phyloP scores from a whole-genome alignment of 2,797 vertebrate genomes.

The Neosalanx taihuensis region DNA sequence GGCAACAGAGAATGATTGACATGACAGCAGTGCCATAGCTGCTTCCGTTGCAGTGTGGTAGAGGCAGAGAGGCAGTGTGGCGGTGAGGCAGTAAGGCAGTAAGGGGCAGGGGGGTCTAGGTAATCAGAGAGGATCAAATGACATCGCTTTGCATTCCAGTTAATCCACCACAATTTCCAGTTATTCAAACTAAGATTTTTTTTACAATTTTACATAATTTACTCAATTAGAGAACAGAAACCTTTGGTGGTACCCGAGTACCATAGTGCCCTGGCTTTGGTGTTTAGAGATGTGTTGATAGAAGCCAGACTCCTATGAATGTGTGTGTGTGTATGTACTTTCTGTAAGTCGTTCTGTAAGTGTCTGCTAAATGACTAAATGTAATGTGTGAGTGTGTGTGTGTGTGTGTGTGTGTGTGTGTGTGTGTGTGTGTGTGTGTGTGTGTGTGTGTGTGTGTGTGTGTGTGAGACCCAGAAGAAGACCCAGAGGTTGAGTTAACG shows the following conservation, averaged over 20 bases:
- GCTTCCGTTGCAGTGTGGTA: constrained; percentile 6
- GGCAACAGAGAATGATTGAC: constrained; percentile 49
- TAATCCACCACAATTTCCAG: constrained; percentile 17
- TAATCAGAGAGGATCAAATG: constrained; percentile 38
- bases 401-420: too few relatives aligned
- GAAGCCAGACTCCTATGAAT: constrained; percentile 8
- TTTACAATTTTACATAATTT: too few relatives aligned
- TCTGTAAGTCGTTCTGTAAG: constrained; percentile 42
- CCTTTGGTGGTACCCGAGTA: constrained; percentile 5
- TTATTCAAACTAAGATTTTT: constrained; percentile 2
- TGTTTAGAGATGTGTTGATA: not conserved
- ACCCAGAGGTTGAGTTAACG: constrained; percentile 24
- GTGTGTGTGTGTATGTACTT: constrained; percentile 42
- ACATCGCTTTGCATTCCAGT: not conserved
- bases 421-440: too few relatives aligned
- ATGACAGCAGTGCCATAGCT: constrained; percentile 34
- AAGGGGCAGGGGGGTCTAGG: constrained; percentile 21
- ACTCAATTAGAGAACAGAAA: too few relatives aligned
- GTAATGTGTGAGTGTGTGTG: too few relatives aligned
- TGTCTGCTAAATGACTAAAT: too few relatives aligned
- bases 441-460: too few relatives aligned
- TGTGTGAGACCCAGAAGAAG: constrained; percentile 13
- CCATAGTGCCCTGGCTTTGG: not conserved
- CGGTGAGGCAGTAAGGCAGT: not conserved
- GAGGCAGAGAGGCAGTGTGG: too few relatives aligned